Evolutionary conservation across 2,797 vertebrate genomes (phyloP), one percentile per base, ranked within the genome.

Genomic region (Anableps anableps): DNA sequence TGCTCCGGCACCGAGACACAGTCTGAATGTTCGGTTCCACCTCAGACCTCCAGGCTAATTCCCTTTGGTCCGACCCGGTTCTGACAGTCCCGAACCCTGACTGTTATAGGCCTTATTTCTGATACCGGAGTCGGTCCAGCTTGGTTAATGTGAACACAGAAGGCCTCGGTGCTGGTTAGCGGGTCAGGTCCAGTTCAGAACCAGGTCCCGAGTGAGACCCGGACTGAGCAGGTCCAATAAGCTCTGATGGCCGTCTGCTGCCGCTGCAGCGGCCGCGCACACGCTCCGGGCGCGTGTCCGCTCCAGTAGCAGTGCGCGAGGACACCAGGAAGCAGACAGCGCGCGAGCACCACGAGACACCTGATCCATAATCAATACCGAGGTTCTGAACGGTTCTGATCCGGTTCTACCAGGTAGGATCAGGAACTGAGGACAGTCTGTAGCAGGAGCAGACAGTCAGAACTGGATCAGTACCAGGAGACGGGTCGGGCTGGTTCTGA

Each of bases 211-310:
- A 23, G 4, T 26, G 62, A 5, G 34, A n/a, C 72, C 23, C 16
- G 70, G 43, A 66, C 2, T 13, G 11, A 8, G 23, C 13, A 7
- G 23, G 41, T 72, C 41, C 64, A 13, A 13, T 41, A 38, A 3
- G 34, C 58, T 19, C 7, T 34, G 17, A 36, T 38, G 60, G 23
- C 47, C 13, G 7, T 14, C 26, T 5, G 26, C 53, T 58, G 5
- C 23, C 4, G 8, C 19, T 50, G 23, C 26, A 17, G 13, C 1
- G 11, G 3, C 14, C 34, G 88, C 86, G 88, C 83, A 89, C 86
- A 45, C 85, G 83, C 86, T 4, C 26, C 11, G 5, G 60, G 91
- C 91, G 86, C 91, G 83, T 85, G 88, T 84, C 91, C 90, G 88
- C 74, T 17, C 2, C 1, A 48, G 1, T 1, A 41, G 36, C 75